Evolutionary conservation across 2,888 invertebrate genomes (phyloP).

Genomic region (Creontiades dilutus): DNA sequence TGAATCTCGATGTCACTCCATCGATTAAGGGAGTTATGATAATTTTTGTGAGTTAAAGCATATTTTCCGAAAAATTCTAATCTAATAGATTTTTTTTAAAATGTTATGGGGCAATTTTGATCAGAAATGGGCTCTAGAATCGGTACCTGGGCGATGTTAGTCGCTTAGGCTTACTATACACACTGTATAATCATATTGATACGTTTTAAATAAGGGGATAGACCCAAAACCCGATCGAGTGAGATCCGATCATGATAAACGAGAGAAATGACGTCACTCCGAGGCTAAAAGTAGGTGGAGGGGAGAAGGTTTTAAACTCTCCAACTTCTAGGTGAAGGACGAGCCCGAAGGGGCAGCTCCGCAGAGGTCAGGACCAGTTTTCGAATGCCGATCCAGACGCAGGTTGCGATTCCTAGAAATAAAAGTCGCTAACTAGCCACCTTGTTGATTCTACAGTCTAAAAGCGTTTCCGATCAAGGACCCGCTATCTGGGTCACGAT

Average conservation of each 20-base stretch:
- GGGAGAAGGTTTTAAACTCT: neutral
- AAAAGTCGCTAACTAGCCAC: constrained; percentile 26
- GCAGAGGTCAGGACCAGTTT: constrained; percentile 25
- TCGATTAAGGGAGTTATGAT: no score
- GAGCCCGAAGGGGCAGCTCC: neutral
- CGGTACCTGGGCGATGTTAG: no score
- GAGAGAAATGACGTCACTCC: neutral
- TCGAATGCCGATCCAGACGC: constrained; percentile 9
- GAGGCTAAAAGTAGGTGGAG: neutral
- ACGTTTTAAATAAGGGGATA: no score
- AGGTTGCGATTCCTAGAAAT: constrained; percentile 5
- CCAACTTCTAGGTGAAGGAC: constrained; percentile 51
- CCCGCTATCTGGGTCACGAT: constrained; percentile 8
- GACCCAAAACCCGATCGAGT: no score
- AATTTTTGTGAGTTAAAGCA: no score
- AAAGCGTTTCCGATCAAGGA: constrained; percentile 14
- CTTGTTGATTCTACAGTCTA: constrained; percentile 32
- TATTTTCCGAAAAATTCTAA: no score
- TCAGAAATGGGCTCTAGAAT: no score
- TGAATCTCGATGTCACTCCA: no score
- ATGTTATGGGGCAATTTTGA: no score
- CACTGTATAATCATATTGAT: no score
- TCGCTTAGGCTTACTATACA: no score
- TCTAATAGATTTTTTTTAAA: no score
- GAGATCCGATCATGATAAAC: neutral